These are phyloP conservation scores for Epinotia ramella DNA, from an alignment of 2,888 invertebrate species.

Conservation along the genomic window DNA sequence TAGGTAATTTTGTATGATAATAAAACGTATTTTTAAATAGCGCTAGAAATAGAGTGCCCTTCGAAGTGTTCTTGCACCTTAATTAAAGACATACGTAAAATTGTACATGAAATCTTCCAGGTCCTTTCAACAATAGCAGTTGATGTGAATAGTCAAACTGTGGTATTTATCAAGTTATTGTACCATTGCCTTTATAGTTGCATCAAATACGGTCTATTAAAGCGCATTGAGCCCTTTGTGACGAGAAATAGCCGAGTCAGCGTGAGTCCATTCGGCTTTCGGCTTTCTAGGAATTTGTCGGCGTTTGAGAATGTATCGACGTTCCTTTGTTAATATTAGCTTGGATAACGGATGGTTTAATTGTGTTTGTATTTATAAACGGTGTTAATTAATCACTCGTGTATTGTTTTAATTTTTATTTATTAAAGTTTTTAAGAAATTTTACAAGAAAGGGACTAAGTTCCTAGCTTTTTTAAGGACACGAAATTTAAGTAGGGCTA, in stretches of 20 bases:
- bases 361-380: constrained; percentile 40
- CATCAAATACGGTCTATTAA: constrained; percentile 74
- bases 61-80: constrained; percentile 5
- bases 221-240: constrained; percentile 66
- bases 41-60: background rate
- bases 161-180: constrained; percentile 76
- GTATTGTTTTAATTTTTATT: background rate
- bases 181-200: constrained; percentile 66
- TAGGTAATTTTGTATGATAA: too few relatives aligned
- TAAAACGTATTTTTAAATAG: too few relatives aligned
- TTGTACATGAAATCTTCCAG: constrained; percentile 48
- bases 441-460: too few relatives aligned
- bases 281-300: constrained; percentile 65
- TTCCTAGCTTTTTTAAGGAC: too few relatives aligned
- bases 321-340: constrained; percentile 44
- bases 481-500: too few relatives aligned
- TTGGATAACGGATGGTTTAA: constrained; percentile 32
- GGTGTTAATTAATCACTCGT: constrained; percentile 36
- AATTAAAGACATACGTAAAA: constrained; percentile 20
- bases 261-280: constrained; percentile 63
- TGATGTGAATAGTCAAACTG: constrained; percentile 51
- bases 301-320: constrained; percentile 50
- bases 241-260: constrained; percentile 65
- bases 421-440: background rate
- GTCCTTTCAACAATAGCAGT: constrained; percentile 52